A percentile compares a stretch with the other conserved stretches of the same genome.
phyloP scores from a whole-genome alignment of 2,797 vertebrate species.

The Coregonus suidteri region DNA sequence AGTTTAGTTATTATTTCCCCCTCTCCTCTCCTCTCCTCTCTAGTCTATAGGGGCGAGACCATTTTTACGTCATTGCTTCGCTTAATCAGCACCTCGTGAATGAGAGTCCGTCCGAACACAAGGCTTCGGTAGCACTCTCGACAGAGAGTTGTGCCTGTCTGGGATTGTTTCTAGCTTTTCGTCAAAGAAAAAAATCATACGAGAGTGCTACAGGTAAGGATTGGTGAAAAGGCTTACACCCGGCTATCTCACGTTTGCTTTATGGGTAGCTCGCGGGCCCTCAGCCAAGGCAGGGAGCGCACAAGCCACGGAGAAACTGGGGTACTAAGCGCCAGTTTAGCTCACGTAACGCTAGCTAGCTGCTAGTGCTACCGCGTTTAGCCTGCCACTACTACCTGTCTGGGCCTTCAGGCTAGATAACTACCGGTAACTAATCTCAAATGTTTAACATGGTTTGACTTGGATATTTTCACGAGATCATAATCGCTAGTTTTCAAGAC shows the following conservation, averaged over 20 bases:
- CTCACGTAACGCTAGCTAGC: not conserved
- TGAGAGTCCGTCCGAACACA: not conserved
- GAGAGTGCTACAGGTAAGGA: conserved; percentile 4
- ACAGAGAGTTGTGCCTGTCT: not conserved
- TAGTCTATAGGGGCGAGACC: too few species aligned
- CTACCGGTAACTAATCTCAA: not conserved
- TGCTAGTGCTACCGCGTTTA: not conserved
- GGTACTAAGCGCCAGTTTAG: not conserved
- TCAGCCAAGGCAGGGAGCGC: not conserved
- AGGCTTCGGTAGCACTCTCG: not conserved
- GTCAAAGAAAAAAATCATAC: not conserved
- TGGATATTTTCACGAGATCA: not conserved
- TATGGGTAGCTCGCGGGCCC: not conserved
- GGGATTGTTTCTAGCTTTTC: not conserved
- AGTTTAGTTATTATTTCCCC: too few species aligned
- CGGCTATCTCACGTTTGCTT: not conserved
- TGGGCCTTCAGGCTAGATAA: not conserved
- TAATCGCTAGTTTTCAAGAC: not conserved
- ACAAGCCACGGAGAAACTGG: not conserved
- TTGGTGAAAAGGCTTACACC: not conserved
- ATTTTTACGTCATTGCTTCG: too few species aligned
- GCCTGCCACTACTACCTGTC: not conserved
- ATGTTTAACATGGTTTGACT: not conserved
- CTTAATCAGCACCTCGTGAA: not conserved
- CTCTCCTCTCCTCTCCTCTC: too few species aligned